Base-by-base conservation (phyloP, 2,113 vertebrate species). In the Typhlomys cinereus region DNA sequence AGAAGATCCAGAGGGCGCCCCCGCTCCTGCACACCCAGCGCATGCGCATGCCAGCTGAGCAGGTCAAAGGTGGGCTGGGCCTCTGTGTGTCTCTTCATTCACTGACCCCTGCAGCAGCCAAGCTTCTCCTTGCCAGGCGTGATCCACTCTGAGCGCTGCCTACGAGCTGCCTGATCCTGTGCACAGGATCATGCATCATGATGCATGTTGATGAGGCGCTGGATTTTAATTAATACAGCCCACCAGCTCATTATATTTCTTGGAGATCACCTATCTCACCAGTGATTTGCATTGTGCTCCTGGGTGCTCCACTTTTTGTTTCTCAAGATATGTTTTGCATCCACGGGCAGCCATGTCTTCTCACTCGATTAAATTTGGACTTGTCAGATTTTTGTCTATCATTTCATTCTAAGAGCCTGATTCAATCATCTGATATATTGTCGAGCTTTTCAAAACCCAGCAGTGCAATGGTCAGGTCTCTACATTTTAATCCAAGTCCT, bases 221-320 rank as follows among this genome's bases (percentile, higher is more conserved):
- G 36, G 34, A 62, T 92, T 93, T 85, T 95, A 88, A 88, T 88
- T 67, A 93, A 88, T 82, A 44, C 25, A 84, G 36, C 39, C 71
- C 70, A 71, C 36, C 78, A 86, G 23, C 88, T 93, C 88, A 50
- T 69, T 83, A 62, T 59, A 73, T 71, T 62, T 75, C 78, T 71
- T 85, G 69, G 81, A 82, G 85, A 41, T 64, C 61, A 59, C 15
- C n/a, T n/a, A 74, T 20, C n/a, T 87, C 57, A 83, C 11, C 29
- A 48, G 44, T 85, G 87, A 73, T 62, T 52, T 46, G 41, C 15
- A 61, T 73, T 39, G 82, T 84, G 29, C 84, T 52, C 48, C 44
- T 27, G 6, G 71, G 67, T 85, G 27, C 4, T 50, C 41, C 20
- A n/a, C n/a, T 73, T 90, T 90, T 39, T 2, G 57, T 50, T 94